Evolutionary conservation across 2,113 vertebrate species (phyloP).

Genomic region (Emydura subglobosa): DNA sequence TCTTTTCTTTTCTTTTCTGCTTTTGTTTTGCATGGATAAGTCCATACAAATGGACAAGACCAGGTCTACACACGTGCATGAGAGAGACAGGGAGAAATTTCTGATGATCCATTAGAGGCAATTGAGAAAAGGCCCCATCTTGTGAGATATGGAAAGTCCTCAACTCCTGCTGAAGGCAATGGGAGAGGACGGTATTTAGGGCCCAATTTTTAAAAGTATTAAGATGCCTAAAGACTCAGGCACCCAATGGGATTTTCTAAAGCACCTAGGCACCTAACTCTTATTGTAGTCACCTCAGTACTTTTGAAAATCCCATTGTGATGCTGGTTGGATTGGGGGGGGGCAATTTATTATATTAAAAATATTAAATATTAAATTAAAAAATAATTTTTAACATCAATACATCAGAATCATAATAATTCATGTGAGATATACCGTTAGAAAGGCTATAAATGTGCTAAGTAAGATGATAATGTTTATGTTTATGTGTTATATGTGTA

Average conservation of each 20-base stretch:
- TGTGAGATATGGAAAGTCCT: fast-evolving
- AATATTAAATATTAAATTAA: too few relatives aligned
- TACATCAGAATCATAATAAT: too few relatives aligned
- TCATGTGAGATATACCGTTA: too few relatives aligned
- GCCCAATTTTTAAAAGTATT: not conserved
- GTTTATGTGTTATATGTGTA: too few relatives aligned
- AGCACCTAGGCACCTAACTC: not conserved
- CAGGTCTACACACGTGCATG: not conserved
- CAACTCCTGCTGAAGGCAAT: not conserved
- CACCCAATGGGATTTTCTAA: fast-evolving
- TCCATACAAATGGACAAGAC: not conserved
- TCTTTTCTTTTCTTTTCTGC: not conserved
- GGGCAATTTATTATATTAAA: too few relatives aligned
- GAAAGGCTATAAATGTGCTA: too few relatives aligned
- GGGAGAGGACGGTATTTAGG: fast-evolving
- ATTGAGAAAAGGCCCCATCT: not conserved
- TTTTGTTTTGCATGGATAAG: not conserved
- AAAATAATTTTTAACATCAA: too few relatives aligned
- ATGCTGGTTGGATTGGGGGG: too few relatives aligned
- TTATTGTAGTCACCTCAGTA: not conserved
- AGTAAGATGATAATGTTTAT: too few relatives aligned
- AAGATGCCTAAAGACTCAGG: not conserved
- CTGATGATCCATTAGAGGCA: not conserved
- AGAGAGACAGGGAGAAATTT: not conserved
- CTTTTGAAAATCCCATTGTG: fast-evolving